Base-by-base conservation (phyloP, 2,888 invertebrate genomes). In the Eilema griseolum region DNA sequence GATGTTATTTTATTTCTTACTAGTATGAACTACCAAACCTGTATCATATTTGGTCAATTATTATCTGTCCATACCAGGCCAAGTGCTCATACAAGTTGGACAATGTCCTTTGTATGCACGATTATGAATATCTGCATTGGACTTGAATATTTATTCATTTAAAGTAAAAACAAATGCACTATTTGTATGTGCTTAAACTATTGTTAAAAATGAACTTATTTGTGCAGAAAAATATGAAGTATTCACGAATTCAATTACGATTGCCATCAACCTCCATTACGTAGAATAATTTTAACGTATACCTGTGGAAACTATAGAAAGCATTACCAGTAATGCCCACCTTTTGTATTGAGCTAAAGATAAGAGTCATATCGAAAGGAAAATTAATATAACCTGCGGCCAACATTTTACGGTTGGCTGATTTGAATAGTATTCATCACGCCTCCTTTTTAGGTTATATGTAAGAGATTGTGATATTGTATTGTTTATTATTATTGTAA, bases 351-450 rank as follows among this genome's bases (percentile, higher is more conserved):
- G 73, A 76, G 56, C 70, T 71, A 61, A 66, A 78, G 74, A 78
- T 71, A 71, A 67, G 56, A 69, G 66, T 74, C 71, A 72, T 73
- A 70, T 57, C 62, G 64, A 65, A 78, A 71, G 41, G 71, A 74
- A 72, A 73, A 78, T 78, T 73, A 72, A 82, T 75, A 73, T 72
- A 67, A 75, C 72, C 69, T 67, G 63, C 57, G 59, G 63, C 67
- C 64, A 64, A 71, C 62, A 72, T 72, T 72, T 33, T 11, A 78
- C 61, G 76, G 72, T 75, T 33, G 20, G 68, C 24, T 69, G 68
- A 64, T 82, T 82, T 82, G 73, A 81, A 82, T 80, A 67, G 71
- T 57, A 67, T 11, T 63, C 66, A 66, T 66, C 75, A 69, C 66
- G 65, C 69, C 66, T 69, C 62, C 64, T 71, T 82, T 73, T 77